A percentile compares a stretch with the other conserved stretches of the same genome.
These are phyloP conservation scores for Dendrocincla fuliginosa DNA, from an alignment of 2,797 vertebrate species.

Conservation along the genomic window DNA sequence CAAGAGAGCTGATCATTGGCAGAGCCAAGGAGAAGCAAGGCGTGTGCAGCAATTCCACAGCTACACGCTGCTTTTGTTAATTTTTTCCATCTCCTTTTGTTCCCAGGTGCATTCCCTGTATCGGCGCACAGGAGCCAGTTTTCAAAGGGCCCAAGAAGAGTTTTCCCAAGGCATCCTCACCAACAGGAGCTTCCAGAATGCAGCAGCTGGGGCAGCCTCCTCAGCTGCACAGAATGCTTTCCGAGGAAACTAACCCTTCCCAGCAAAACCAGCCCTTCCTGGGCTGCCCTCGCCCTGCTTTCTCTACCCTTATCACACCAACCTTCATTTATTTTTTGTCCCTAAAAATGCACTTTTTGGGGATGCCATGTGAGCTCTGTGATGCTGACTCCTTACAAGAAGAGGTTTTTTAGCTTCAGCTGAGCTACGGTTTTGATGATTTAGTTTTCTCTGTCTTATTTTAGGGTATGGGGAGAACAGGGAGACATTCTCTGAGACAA, in stretches of 20 bases:
- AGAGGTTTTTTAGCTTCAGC: background rate
- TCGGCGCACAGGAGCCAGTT: slow-evolving; percentile 92
- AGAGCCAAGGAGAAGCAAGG: accelerated
- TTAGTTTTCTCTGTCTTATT: slow-evolving; percentile 18
- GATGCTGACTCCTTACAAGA: slow-evolving; percentile 10
- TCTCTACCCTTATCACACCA: background rate
- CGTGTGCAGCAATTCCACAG: background rate
- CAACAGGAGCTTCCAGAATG: slow-evolving; percentile 86
- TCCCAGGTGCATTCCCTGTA: slow-evolving; percentile 91
- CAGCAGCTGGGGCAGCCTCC: slow-evolving; percentile 77
- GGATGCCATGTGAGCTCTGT: slow-evolving; percentile 43
- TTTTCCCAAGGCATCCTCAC: slow-evolving; percentile 94
- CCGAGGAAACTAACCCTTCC: slow-evolving; percentile 77
- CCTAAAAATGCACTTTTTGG: slow-evolving; percentile 56
- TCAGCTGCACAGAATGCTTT: slow-evolving; percentile 85
- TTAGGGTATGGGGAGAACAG: background rate
- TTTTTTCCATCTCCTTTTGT: accelerated
- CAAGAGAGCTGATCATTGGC: accelerated
- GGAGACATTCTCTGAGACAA: slow-evolving; percentile 37
- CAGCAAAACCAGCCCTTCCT: slow-evolving; percentile 71
- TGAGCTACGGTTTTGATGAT: background rate
- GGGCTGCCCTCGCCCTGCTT: background rate
- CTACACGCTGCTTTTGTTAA: accelerated
- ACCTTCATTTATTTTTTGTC: background rate
- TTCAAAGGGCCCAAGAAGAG: slow-evolving; percentile 96